Evolutionary conservation across 2,888 invertebrate genomes (phyloP), one percentile per base, ranked within the genome.

Genomic region (Ypsolopha scabrella): DNA sequence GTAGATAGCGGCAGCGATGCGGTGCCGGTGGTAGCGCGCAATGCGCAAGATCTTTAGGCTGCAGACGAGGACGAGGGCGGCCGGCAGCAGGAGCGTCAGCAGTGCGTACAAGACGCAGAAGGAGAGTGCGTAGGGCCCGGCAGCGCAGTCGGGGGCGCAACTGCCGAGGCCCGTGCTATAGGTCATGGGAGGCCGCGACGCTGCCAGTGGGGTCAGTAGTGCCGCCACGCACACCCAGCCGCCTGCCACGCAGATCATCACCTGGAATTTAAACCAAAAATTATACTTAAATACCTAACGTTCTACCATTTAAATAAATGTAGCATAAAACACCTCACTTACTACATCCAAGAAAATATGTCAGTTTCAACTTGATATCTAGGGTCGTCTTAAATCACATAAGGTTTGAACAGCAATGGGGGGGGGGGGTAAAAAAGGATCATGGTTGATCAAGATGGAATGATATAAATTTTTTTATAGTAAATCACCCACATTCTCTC

Each of bases 1-100:
- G 77, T 93, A 94, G 59, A 94, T 93, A 33, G 94, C 94, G 46
- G 94, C 93, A 35, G 94, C 94, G 60, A 95, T 95, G 54, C 94
- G 88, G 69, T 94, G 94, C 6, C 94, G 88, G 66, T 95, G 94
- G 70, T 94, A 93, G 0, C 90, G 80, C 7, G 90, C 90, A 53
- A 90, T 90, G 65, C 90, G 89, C 49, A 90, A 78, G 50, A 90
- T 90, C 83, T 93, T 92, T 44, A 93, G 77, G 65, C 93, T 93
- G 76, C 93, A 93, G 56, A 90, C 85, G 14, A 93, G 88, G 41
- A 93, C 90, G 49, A 93, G 87, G 7, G 90, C 83, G 4, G 91
- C 89, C 1, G 93, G 93, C 50, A 93, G 70, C 0, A 92, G 72
- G 34, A 93, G 75, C 0, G 93, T 92, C 52, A 92, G 67, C 4